Evolutionary conservation across 1,140 invertebrate species (phyloP), one percentile per base, ranked within the genome.

Genomic region (Oreohelix idahoensis): DNA sequence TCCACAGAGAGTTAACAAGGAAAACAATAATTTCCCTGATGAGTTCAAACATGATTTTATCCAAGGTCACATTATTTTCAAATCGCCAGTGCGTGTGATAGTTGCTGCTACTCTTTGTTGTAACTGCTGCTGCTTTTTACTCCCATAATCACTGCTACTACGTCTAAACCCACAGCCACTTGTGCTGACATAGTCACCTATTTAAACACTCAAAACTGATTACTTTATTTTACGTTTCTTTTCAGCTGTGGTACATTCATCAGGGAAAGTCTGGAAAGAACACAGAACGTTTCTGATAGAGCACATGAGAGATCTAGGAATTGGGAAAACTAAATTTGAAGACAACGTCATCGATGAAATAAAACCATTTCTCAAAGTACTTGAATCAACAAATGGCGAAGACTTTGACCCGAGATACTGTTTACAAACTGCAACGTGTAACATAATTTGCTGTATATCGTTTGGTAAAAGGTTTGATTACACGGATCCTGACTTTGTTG

Each of bases 401-500:
- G 86, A 86, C 35, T 79, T 83, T 83, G 79, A 88, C 77, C 32
- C 85, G 35, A 20, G 83, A 66, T 70, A 86, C 69, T 49, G 87
- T 23, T 29, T 88, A 4, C 84, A 83, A 66, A 88, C 83, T 26
- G 83, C 85, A 32, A 76, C 84, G 11, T 84, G 89, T 20, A 98
- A 98, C 87, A 96, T 96, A 0, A 92, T 98, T 0, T 98, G 97
- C 96, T 95, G 94, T 77, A 96, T 98, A 95, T 94, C 97, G 92
- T 96, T 97, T 79, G 96, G 97, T 0, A 94, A 94, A 86, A 91
- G 95, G 87, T 95, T 94, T 23, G 86, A 88, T 8, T 90, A 93
- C 81, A 86, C 94, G 78, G 93, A 95, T 73, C 66, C 73, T 1
- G 77, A 84, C 17, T 87, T 89, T 81, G 69, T 74, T 11, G 74